A percentile compares a stretch with the other conserved stretches of the same genome.
These are phyloP conservation scores for Varecia variegata DNA, from an alignment of 2,797 vertebrate species.

Conservation along the genomic window DNA sequence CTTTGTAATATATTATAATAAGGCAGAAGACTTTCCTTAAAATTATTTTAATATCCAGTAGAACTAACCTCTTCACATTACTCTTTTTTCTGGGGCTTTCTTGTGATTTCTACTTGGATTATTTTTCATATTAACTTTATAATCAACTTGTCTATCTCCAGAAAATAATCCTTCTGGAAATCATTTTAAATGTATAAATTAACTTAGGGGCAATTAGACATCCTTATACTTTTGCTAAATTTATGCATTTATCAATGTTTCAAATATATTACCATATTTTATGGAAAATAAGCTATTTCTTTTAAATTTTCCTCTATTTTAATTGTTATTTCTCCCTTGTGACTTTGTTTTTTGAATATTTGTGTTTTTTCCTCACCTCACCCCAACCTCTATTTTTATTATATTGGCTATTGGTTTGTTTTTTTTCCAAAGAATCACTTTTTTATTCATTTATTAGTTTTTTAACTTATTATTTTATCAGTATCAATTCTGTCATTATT, in stretches of 20 bases:
- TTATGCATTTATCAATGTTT: background rate
- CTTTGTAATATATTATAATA: background rate
- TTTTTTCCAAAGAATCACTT: background rate
- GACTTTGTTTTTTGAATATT: background rate
- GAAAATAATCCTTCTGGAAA: background rate
- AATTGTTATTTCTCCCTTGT: background rate
- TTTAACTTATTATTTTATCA: background rate
- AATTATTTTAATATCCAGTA: slow-evolving; percentile 2
- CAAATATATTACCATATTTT: background rate
- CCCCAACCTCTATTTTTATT: background rate
- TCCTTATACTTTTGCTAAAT: background rate
- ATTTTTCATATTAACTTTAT: background rate
- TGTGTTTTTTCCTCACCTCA: background rate
- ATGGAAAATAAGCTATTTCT: background rate
- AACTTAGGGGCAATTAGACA: background rate
- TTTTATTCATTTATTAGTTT: background rate
- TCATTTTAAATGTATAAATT: slow-evolving; percentile 8
- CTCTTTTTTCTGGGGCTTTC: background rate
- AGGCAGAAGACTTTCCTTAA: background rate
- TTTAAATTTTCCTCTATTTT: background rate
- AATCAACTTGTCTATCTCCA: background rate
- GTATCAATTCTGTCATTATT: background rate
- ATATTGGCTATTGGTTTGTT: background rate
- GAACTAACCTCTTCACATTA: background rate
- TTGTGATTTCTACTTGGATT: background rate